Evolutionary conservation across 2,797 vertebrate genomes (phyloP), one percentile per base, ranked within the genome.

Genomic region (Apogon hyalosoma): DNA sequence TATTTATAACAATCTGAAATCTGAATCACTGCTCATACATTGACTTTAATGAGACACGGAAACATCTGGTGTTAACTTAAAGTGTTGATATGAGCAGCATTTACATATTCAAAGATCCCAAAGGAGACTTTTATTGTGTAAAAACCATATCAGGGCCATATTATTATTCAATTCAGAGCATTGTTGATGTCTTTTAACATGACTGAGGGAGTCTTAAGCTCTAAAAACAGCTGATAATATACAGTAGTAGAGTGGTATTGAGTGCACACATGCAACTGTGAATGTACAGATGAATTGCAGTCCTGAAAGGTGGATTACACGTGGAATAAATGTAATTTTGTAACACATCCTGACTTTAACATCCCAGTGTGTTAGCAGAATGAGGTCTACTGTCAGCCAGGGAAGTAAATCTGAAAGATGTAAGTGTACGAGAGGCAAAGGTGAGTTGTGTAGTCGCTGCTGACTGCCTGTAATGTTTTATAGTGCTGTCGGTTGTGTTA

Each of bases 401-500:
- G 50, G 31, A 72, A 28, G 57, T 62, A 60, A 64, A 69, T 83
- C 68, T 56, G 39, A 50, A 11, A 50, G 71, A 67, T 73, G 63
- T 33, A 50, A 24, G 64, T 45, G 67, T 36, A 2, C 43, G 11
- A 12, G 55, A 62, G 58, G 52, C 62, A 41, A 65, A 49, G 68
- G 77, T 58, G 71, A 57, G 58, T 11, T 46, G 73, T 70, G 21
- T 42, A 50, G 60, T 16, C 24, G 63, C 73, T 48, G 58, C 73
- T 68, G 64, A 64, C 70, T 70, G 80, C 76, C 51, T 74, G 65
- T 55, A 43, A 69, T 76, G 69, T 79, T 75, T 85, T 57, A 82
- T 69, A 8, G 71, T 42, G 64, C 51, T 64, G 71, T 51, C 9
- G 38, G 16, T 47, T 11, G 43, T 47, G 61, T 80, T 58, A 41